phyloP scores from a whole-genome alignment of 2,888 invertebrate genomes.

The Epirrita christyi region DNA sequence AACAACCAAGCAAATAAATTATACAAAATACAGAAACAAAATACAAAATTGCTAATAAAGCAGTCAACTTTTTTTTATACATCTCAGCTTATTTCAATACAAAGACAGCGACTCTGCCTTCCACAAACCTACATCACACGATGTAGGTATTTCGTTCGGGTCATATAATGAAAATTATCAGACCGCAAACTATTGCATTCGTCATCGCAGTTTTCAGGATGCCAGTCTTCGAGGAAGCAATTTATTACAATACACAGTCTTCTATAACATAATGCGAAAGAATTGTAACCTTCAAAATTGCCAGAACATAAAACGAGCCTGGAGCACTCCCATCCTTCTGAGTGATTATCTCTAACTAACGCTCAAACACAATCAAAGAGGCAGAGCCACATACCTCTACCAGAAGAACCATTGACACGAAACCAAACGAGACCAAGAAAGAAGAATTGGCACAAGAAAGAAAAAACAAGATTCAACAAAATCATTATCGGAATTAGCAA shows the following conservation, averaged over 20 bases:
- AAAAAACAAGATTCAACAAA: too few species aligned
- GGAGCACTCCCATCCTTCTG: too few species aligned
- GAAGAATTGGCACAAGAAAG: neutral
- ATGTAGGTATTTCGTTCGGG: conserved; percentile 31
- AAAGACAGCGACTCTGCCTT: conserved; percentile 11
- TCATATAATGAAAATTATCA: conserved; percentile 38
- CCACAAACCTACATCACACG: conserved; percentile 17
- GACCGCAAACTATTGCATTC: conserved; percentile 41
- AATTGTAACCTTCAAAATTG: too few species aligned
- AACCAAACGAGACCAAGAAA: too few species aligned
- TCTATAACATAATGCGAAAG: too few species aligned
- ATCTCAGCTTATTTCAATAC: neutral
- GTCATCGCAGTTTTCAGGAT: conserved; percentile 39
- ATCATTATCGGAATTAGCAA: neutral
- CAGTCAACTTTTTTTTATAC: neutral
- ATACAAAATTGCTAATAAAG: neutral
- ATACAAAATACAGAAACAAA: neutral
- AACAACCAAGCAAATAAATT: too few species aligned
- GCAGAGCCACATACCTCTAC: neutral
- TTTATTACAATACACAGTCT: neutral
- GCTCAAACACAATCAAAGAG: too few species aligned
- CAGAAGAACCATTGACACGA: too few species aligned
- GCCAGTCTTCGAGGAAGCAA: conserved; percentile 28
- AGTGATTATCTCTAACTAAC: too few species aligned
- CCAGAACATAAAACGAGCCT: too few species aligned